phyloP scores from a whole-genome alignment of 2,888 invertebrate genomes.

The Orthosia gothica region DNA sequence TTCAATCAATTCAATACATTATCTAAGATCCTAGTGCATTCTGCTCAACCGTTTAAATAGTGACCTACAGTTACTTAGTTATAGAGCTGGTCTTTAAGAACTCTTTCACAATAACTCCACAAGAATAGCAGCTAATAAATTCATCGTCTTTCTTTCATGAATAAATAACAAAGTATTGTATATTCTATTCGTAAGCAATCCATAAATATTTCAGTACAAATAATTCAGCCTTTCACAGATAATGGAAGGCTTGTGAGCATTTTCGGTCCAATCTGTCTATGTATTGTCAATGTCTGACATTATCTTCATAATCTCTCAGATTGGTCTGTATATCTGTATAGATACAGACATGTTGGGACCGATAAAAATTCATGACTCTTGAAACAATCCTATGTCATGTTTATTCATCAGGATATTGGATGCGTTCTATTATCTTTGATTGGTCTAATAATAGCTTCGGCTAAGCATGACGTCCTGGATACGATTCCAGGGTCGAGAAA shows the following conservation, averaged over 20 bases:
- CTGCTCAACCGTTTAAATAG: too few relatives aligned
- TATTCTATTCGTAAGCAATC: slow-evolving; percentile 49
- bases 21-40: too few relatives aligned
- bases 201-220: slow-evolving; percentile 59
- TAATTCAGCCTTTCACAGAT: slow-evolving; percentile 45
- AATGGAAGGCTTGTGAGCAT: slow-evolving; percentile 41
- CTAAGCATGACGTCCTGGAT: too few relatives aligned
- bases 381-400: slow-evolving; percentile 46
- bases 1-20: too few relatives aligned
- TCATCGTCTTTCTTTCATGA: slow-evolving; percentile 36
- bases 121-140: slow-evolving; percentile 26
- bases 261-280: slow-evolving; percentile 42
- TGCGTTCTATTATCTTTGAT: slow-evolving; percentile 1
- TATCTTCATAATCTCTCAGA: slow-evolving; percentile 58
- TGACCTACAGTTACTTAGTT: too few relatives aligned
- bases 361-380: slow-evolving; percentile 63
- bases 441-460: too few relatives aligned
- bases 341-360: slow-evolving; percentile 24
- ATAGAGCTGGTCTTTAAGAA: neutral
- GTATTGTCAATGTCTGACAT: slow-evolving; percentile 58
- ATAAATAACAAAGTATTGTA: slow-evolving; percentile 46
- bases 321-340: slow-evolving; percentile 41
- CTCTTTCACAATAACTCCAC: slow-evolving; percentile 8
- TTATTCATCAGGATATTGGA: slow-evolving; percentile 43
- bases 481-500: too few relatives aligned